Base-by-base conservation (phyloP, 2,113 vertebrate species). In the Cryptomyrus ogoouensis region DNA sequence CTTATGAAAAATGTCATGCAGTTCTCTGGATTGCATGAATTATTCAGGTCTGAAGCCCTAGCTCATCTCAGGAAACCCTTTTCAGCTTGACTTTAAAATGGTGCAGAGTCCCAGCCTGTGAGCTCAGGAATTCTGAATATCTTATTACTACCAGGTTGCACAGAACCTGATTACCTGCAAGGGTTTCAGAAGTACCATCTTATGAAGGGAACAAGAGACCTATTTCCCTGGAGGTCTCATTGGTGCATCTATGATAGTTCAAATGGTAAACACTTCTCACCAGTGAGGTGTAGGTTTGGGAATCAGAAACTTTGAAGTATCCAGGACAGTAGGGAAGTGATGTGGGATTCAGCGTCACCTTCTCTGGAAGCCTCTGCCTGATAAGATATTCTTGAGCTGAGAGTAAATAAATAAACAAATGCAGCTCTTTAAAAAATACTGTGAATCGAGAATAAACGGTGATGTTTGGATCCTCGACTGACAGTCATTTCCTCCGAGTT, bases 391-490 rank as follows among this genome's bases (percentile, higher is more conserved):
- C 24, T 47, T 24, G 3, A 9, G 9, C 13, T 35, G 15, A 56
- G 27, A 87, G n/a, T 84, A 84, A 84, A 84, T 80, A 80, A 80
- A 84, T 84, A 84, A 84, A 46, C 44, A 84, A 47, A 84, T 27
- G 83, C 42, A 10, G 21, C 44, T 84, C 19, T 84, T 46, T 24
- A 47, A 84, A 56, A 84, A 47, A 84, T 46, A 83, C 8, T 2
- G 39, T 44, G 77, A 83, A 44, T 24, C 3, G 83, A 84, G 83
- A 47, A n/a, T 47, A 84, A 84, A 47, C 10, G 42, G 6, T 80
- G 74, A 80, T 42, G 35, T 80, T 42, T 42, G 35, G 74, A 39
- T 42, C 35, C 1, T 15, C 2, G 15, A 39, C 35, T 19, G 74
- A 42, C 74, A 80, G 35, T 80, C 35, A 39, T 80, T 80, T 80